Conservation (phyloP, 2,797 vertebrate species). For the Megaceryle alcyon region DNA sequence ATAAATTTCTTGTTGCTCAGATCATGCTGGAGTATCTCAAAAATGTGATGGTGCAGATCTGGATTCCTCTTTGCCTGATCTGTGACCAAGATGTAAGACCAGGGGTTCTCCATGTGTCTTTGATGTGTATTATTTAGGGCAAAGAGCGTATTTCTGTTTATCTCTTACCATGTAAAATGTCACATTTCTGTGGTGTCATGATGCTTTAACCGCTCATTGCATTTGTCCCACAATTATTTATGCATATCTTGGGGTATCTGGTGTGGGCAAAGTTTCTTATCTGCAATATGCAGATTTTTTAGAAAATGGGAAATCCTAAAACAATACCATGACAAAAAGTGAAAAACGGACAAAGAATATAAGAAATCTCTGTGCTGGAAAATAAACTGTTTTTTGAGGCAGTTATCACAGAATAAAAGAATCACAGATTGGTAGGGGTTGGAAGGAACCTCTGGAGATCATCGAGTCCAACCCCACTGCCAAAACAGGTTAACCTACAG, state of each 20-base stretch:
- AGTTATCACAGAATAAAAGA: not conserved
- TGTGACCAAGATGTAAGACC: fast-evolving
- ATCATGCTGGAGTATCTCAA: not conserved
- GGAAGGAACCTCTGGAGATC: too few species aligned
- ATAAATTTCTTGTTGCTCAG: not conserved
- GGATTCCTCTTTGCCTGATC: not conserved
- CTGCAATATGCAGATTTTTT: not conserved
- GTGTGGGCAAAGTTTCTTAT: not conserved
- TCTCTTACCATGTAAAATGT: not conserved
- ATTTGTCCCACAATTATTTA: not conserved
- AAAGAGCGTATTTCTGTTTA: not conserved
- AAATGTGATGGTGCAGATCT: not conserved
- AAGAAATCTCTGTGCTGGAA: not conserved
- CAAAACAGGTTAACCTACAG: too few species aligned
- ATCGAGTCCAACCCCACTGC: too few species aligned
- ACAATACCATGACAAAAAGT: not conserved
- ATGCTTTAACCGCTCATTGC: not conserved
- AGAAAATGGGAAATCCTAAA: not conserved
- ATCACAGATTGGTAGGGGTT: too few species aligned
- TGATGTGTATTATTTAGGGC: not conserved
- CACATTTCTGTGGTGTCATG: not conserved
- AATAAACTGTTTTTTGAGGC: not conserved
- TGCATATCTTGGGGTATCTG: not conserved
- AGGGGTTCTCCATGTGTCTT: fast-evolving
- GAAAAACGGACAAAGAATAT: not conserved